Conservation (phyloP, 2,888 invertebrate species). For the Mesorhabditis sp. region DNA sequence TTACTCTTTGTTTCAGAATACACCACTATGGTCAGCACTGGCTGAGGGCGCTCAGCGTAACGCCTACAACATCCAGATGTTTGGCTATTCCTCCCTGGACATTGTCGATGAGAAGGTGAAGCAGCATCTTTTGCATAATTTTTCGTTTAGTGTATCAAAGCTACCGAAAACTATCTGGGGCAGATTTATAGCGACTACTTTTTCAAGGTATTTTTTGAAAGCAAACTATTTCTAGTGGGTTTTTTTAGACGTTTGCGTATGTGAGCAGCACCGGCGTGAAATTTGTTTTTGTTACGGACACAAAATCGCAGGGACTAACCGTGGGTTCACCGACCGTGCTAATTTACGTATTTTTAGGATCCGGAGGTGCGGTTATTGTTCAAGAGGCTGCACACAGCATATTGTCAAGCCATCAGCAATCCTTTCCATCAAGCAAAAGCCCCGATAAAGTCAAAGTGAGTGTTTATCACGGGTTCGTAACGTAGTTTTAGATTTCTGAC, state of each 20-base stretch:
- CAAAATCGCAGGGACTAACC: background rate
- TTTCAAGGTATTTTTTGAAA: conserved; percentile 28
- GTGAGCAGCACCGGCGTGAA: conserved; percentile 49
- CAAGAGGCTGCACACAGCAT: conserved; percentile 82
- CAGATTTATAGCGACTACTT: conserved; percentile 40
- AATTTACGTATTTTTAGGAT: conserved; percentile 10
- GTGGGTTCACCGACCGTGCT: background rate
- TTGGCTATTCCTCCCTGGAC: conserved; percentile 48
- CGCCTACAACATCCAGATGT: conserved; percentile 42
- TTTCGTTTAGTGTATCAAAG: conserved; percentile 18
- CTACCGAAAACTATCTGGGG: conserved; percentile 36
- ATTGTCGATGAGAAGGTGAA: conserved; percentile 46
- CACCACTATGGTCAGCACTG: conserved; percentile 37
- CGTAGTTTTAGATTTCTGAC: background rate
- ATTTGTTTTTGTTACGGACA: conserved; percentile 48
- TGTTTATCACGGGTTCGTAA: background rate
- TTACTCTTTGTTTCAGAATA: conserved; percentile 28
- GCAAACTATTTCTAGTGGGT: background rate
- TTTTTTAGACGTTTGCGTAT: conserved; percentile 49
- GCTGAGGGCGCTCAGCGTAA: conserved; percentile 23
- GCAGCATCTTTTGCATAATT: background rate
- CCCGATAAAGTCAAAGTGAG: conserved; percentile 78
- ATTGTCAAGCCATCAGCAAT: conserved; percentile 89
- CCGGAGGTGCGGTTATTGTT: conserved; percentile 68
- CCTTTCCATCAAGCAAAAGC: conserved; percentile 93